Evolutionary conservation across 2,797 vertebrate species (phyloP).

Genomic region (Diplodus puntazzo): DNA sequence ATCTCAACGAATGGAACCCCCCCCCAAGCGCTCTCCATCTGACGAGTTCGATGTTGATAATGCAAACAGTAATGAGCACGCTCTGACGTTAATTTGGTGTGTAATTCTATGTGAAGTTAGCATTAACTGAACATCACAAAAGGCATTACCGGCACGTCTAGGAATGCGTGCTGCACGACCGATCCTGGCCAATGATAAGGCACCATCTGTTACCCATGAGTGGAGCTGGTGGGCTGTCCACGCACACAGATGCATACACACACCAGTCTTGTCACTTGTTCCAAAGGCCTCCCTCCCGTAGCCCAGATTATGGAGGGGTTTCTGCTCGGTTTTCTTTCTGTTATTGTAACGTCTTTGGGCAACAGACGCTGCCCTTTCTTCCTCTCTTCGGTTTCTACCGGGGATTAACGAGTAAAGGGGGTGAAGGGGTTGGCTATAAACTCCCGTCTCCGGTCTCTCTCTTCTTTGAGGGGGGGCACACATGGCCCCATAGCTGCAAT

Average conservation of each 20-base stretch:
- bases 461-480: constrained; percentile 36
- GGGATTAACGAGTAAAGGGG: constrained; percentile 81
- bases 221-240: constrained; percentile 69
- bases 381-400: constrained; percentile 82
- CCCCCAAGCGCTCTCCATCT: not conserved
- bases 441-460: constrained; percentile 56
- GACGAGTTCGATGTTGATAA: constrained; percentile 28
- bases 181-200: constrained; percentile 85
- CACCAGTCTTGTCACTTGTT: constrained; percentile 67
- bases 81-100: constrained; percentile 61
- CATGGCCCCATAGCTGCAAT: constrained; percentile 42
- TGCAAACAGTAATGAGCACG: constrained; percentile 34
- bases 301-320: constrained; percentile 71
- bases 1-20: constrained; percentile 42
- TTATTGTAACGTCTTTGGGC: constrained; percentile 83
- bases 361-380: constrained; percentile 80
- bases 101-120: constrained; percentile 80
- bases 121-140: constrained; percentile 79
- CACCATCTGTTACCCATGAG: constrained; percentile 85
- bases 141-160: constrained; percentile 86
- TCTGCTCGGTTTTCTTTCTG: constrained; percentile 69
- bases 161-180: constrained; percentile 81
- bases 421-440: constrained; percentile 60
- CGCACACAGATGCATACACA: constrained; percentile 57
- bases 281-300: constrained; percentile 54